Evolutionary conservation across 2,113 vertebrate genomes (phyloP).

Genomic region (Martes martes): DNA sequence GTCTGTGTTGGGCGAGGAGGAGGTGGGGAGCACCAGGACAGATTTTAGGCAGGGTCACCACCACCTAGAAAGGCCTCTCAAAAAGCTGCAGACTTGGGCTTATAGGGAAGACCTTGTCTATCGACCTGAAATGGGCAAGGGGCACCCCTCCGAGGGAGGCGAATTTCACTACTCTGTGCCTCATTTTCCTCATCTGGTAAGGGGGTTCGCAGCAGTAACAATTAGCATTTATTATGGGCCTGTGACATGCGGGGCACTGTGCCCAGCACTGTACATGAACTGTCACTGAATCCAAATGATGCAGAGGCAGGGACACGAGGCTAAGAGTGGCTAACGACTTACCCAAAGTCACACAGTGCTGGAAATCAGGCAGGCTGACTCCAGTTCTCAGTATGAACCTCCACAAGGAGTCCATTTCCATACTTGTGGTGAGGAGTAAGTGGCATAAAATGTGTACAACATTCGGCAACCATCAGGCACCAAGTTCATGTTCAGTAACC

Average conservation of each 20-base stretch:
- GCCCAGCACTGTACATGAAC: rapidly evolving
- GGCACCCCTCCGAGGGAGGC: rapidly evolving
- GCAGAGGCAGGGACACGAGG: background rate
- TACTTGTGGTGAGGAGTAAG: background rate
- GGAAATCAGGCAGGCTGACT: background rate
- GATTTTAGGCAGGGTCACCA: background rate
- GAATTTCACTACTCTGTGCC: background rate
- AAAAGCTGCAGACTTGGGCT: background rate
- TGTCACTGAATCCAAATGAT: rapidly evolving
- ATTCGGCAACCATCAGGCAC: background rate
- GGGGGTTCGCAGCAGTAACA: rapidly evolving
- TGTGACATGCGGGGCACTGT: rapidly evolving
- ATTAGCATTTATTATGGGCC: background rate
- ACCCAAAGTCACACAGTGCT: background rate
- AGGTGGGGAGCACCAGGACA: rapidly evolving
- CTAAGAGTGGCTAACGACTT: no score
- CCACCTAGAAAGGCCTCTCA: background rate
- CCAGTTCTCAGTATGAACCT: rapidly evolving
- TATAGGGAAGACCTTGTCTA: rapidly evolving
- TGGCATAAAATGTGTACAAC: rapidly evolving
- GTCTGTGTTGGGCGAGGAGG: background rate
- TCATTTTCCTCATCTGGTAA: background rate
- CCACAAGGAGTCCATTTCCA: rapidly evolving
- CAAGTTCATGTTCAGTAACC: rapidly evolving
- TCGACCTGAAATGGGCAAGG: background rate